phyloP scores from a whole-genome alignment of 2,797 vertebrate species.

The Arctocebus calabarensis region DNA sequence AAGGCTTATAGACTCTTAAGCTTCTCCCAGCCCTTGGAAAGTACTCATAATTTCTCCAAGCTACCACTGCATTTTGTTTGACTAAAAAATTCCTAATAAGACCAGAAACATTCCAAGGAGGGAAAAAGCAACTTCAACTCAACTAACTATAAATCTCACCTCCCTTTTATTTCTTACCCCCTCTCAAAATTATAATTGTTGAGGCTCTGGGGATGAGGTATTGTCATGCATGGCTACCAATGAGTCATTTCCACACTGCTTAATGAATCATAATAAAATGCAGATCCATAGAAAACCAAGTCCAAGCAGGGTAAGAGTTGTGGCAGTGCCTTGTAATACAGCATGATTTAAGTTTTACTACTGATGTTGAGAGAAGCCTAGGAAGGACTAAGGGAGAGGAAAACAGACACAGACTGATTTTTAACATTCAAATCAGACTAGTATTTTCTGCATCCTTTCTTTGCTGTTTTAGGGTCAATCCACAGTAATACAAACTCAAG shows the following conservation, averaged over 20 bases:
- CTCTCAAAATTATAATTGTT: slow-evolving; percentile 56
- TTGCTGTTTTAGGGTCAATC: slow-evolving; percentile 42
- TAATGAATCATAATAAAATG: slow-evolving; percentile 75
- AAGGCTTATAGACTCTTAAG: slow-evolving; percentile 86
- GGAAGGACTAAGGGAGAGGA: background rate
- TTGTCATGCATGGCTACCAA: slow-evolving; percentile 53
- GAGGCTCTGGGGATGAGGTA: slow-evolving; percentile 65
- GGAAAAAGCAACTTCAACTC: slow-evolving; percentile 75
- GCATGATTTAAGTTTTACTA: background rate
- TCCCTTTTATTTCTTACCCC: background rate
- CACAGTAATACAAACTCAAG: background rate
- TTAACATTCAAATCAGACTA: slow-evolving; percentile 57
- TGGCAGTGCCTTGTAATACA: background rate
- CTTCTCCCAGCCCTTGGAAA: slow-evolving; percentile 81
- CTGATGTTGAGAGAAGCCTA: background rate
- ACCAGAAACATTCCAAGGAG: slow-evolving; percentile 83
- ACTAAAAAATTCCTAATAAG: slow-evolving; percentile 87
- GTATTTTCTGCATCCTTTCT: slow-evolving; percentile 5
- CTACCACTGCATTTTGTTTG: slow-evolving; percentile 87
- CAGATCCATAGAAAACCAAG: slow-evolving; percentile 37
- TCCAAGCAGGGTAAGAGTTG: background rate
- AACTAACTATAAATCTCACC: slow-evolving; percentile 56
- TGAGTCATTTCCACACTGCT: slow-evolving; percentile 60
- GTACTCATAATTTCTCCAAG: slow-evolving; percentile 86
- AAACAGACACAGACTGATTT: slow-evolving; percentile 25